A percentile compares a stretch with the other conserved stretches of the same genome.
These are phyloP conservation scores for Habrosyne pyritoides DNA, from an alignment of 2,888 invertebrate species.

Conservation along the genomic window DNA sequence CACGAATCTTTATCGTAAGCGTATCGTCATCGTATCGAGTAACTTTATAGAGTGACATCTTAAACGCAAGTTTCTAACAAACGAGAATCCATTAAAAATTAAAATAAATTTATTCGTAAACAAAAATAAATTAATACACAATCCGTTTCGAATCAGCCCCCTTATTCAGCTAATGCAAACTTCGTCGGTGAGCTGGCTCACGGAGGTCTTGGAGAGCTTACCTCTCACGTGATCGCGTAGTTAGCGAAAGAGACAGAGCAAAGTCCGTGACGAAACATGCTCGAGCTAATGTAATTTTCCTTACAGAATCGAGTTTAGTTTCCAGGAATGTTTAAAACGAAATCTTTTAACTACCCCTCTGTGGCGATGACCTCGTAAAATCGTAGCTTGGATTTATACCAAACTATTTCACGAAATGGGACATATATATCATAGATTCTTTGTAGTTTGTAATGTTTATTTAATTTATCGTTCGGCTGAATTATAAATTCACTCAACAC, in stretches of 20 bases:
- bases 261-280: too few relatives aligned
- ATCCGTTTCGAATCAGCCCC: neutral
- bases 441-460: neutral
- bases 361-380: neutral
- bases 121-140: neutral
- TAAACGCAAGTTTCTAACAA: neutral
- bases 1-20: too few relatives aligned
- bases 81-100: neutral
- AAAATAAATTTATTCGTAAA: neutral
- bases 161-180: too few relatives aligned
- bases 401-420: conserved; percentile 1
- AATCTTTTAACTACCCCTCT: neutral
- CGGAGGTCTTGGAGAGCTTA: too few relatives aligned
- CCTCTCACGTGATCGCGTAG: too few relatives aligned
- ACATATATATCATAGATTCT: neutral
- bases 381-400: neutral
- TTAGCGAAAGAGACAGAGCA: too few relatives aligned
- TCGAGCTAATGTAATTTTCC: too few relatives aligned
- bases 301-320: too few relatives aligned
- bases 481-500: neutral
- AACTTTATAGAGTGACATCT: too few relatives aligned
- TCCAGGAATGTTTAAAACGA: neutral
- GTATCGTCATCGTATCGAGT: too few relatives aligned
- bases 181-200: too few relatives aligned
- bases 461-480: neutral